Evolutionary conservation across 1,140 invertebrate genomes (phyloP).

Genomic region (Linepithema humile): DNA sequence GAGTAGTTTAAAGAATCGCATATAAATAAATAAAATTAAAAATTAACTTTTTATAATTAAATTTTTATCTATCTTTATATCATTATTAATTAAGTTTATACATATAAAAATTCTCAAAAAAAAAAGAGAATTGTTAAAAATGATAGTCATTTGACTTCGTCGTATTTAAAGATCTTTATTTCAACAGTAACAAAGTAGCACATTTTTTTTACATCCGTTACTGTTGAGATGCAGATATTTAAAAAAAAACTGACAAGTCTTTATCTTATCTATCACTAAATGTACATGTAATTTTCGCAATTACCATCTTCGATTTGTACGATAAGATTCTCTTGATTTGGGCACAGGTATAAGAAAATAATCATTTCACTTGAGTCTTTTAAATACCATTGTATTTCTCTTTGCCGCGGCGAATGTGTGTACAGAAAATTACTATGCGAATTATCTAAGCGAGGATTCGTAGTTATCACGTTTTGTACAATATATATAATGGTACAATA

Average conservation of each 20-base stretch:
- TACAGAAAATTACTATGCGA: slow-evolving; percentile 62
- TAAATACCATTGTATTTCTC: slow-evolving; percentile 54
- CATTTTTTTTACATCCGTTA: neutral
- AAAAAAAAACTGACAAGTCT: slow-evolving; percentile 8
- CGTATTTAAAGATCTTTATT: slow-evolving; percentile 31
- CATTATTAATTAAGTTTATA: no score
- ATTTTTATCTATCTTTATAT: neutral
- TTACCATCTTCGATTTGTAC: neutral
- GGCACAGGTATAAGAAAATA: slow-evolving; percentile 39
- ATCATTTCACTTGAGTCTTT: slow-evolving; percentile 10
- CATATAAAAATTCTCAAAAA: neutral
- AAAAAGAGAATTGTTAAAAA: neutral
- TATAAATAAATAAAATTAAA: no score
- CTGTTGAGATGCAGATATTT: slow-evolving; percentile 20
- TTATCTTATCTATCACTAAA: neutral
- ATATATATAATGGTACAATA: slow-evolving; percentile 39
- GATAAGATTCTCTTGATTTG: neutral
- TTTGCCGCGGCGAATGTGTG: slow-evolving; percentile 47
- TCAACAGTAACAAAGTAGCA: slow-evolving; percentile 27
- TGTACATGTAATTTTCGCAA: neutral
- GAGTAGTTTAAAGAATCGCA: no score
- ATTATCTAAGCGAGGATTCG: slow-evolving; percentile 59
- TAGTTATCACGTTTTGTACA: slow-evolving; percentile 61
- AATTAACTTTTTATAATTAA: neutral
- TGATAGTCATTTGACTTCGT: neutral